Evolutionary conservation across 1,140 invertebrate genomes (phyloP), one percentile per base, ranked within the genome.

Genomic region (Eubasilissa regina): DNA sequence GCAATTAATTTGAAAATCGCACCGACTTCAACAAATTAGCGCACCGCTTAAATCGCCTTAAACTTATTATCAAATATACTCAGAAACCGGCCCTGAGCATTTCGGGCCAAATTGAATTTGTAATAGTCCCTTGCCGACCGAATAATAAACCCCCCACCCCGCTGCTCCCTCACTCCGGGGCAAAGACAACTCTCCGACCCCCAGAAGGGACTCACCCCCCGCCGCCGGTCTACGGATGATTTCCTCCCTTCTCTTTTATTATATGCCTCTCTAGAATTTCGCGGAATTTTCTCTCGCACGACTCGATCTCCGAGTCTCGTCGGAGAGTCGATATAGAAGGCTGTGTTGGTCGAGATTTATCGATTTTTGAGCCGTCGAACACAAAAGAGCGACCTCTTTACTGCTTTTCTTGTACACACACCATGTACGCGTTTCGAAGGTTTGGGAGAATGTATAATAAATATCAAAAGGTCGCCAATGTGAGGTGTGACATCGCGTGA

Each of bases 31-130:
- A 58, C 55, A 58, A 58, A 58, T 58, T 58, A 58, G 55, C 17
- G 21, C 55, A 58, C 55, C 55, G 21, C 21, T 58, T 21, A 58
- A 58, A 58, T 58, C 21, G 55, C 17, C 17, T 15, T 8, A 21
- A 21, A 21, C 4, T 58, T 21, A 58, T 58, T 19, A 58, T 58
- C 55, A 19, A 15, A 58, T 58, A 58, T 9, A 58, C 15, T 58
- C 53, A 8, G 7, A 10, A 55, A 55, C 55, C 55, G 15, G 17
- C 17, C 55, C 55, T 11, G 55, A 15, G 55, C 15, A 21, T 10
- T 21, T 58, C 55, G 15, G 55, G 21, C 21, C 55, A 19, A 58
- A 58, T 58, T 58, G 55, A 58, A 58, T 58, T 58, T 58, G 55
- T 58, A 58, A 58, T 3, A 13, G 55, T 58, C 55, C 55, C 55